A percentile compares a stretch with the other conserved stretches of the same genome.
phyloP scores from a whole-genome alignment of 2,113 vertebrate genomes.

The Uria lomvia region DNA sequence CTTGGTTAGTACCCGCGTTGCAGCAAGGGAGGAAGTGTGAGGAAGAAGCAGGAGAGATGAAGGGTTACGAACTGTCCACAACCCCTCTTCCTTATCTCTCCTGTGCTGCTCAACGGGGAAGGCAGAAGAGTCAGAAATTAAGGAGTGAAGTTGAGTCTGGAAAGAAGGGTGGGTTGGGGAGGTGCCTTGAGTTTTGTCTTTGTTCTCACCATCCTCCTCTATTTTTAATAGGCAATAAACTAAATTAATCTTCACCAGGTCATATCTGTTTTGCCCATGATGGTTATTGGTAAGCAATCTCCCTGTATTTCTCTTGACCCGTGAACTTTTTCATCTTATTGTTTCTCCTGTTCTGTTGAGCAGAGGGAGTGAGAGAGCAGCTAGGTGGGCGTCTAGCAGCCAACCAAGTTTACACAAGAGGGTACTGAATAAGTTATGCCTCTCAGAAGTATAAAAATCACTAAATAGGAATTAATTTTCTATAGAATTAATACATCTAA shows the following conservation, averaged over 20 bases:
- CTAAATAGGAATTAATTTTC: neutral
- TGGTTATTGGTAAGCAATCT: neutral
- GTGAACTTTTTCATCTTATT: neutral
- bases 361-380: neutral
- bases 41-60: neutral
- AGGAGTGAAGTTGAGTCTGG: neutral
- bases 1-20: accelerated
- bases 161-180: neutral
- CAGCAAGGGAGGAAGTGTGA: neutral
- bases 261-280: neutral
- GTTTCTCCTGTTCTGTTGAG: neutral
- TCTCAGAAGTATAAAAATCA: neutral
- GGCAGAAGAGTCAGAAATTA: neutral
- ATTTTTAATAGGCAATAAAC: neutral
- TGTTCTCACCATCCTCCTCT: neutral
- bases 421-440: neutral
- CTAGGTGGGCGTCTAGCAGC: neutral
- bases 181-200: neutral
- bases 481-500: neutral
- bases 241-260: neutral
- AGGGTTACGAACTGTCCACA: neutral
- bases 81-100: neutral
- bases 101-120: accelerated
- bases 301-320: neutral
- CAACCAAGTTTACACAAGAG: neutral